Base-by-base conservation (phyloP, 1,140 invertebrate species). In the Dendrolimus punctatus region DNA sequence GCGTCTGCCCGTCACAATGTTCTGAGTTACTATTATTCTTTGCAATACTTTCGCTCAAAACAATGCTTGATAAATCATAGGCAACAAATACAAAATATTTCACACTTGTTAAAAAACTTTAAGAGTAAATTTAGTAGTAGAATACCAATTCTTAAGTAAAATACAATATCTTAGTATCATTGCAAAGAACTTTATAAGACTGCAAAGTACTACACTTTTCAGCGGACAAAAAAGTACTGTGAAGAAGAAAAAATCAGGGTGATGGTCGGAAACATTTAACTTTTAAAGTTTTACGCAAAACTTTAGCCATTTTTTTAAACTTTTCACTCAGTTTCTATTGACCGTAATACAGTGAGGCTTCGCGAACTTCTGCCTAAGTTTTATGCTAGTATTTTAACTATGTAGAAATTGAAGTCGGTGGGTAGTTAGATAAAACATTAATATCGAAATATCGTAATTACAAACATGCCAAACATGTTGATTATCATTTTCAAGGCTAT, bases 371-470 rank as follows among this genome's bases (percentile, higher is more conserved):
- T 50, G 59, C 48, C 53, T 60, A 58, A 65, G 59, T 66, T 72
- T 62, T 66, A 64, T 64, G 62, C 65, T 66, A 77, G 66, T 71
- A 73, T 77, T 62, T 65, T 75, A 77, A 75, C 71, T 66, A 73
- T 69, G 65, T 71, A 69, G 60, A 55, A 64, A 58, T 58, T 64
- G 55, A 54, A 61, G 52, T 55, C 44, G 52, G 42, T 61, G 49
- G 23, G 23, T 23, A 23, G 23, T 23, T 23, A 23, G 23, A 23
- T 23, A 23, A 23, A 23, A 23, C 3, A 23, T 23, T 23, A 23
- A 23, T 23, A 23, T 23, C 23, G 23, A 23, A 23, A 23, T 23
- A 23, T 23, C 23, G 23, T 2, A 23, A 23, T 23, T 23, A 23
- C 23, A 23, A 23, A 23, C 23, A 23, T 2, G 1, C 23, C 23